Percentiles rank a stretch among this genome's conserved stretches.
These are phyloP conservation scores for Poeciliopsis paucimaculata DNA, from an alignment of 2,797 vertebrate genomes.

Conservation along the genomic window DNA sequence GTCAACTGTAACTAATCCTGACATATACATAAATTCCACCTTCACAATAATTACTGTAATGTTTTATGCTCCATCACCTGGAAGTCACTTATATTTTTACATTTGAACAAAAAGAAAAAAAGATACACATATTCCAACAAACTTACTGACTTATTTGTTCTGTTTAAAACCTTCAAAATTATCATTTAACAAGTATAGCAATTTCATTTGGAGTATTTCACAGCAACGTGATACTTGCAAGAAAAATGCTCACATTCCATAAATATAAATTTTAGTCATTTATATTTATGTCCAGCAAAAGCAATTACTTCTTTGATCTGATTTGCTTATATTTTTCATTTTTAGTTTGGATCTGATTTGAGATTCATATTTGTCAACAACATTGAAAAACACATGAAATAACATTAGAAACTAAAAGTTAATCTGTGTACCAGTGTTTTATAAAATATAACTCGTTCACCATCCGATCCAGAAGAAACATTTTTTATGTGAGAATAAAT, in stretches of 20 bases:
- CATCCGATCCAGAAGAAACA: background rate
- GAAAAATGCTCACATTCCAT: background rate
- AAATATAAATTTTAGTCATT: background rate
- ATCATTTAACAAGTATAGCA: background rate
- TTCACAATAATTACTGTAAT: no score
- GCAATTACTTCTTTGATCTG: background rate
- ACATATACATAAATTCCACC: no score
- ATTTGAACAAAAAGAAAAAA: no score
- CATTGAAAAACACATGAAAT: background rate
- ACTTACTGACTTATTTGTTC: background rate
- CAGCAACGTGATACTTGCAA: background rate
- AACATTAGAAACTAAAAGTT: background rate
- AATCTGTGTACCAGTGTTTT: background rate
- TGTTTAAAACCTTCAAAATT: background rate
- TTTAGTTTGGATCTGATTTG: background rate
- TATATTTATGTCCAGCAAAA: background rate
- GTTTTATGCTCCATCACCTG: no score
- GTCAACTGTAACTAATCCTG: no score
- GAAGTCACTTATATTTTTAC: no score
- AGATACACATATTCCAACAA: background rate
- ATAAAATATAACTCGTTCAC: background rate
- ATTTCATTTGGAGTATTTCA: background rate
- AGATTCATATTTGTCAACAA: background rate
- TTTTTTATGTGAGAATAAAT: background rate
- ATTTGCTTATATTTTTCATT: background rate